Conservation (phyloP, 1,140 invertebrate genomes). For the Lucilia sericata region DNA sequence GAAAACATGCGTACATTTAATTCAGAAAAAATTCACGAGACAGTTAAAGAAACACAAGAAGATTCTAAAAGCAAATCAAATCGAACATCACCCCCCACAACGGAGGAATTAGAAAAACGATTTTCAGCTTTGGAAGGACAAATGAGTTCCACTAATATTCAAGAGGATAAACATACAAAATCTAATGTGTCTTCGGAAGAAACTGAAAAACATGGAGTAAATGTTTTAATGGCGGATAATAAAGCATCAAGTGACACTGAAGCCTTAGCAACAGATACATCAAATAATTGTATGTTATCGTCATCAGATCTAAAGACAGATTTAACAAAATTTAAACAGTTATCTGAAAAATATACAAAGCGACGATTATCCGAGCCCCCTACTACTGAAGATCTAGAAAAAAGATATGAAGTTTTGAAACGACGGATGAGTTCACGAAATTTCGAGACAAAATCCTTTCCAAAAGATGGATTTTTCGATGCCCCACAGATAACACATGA, state of each 20-base stretch:
- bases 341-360: constrained; percentile 12
- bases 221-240: neutral
- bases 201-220: neutral
- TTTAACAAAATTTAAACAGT: neutral
- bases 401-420: constrained; percentile 60
- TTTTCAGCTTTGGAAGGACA: constrained; percentile 62
- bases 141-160: constrained; percentile 49
- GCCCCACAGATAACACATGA: neutral
- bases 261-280: neutral
- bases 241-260: neutral
- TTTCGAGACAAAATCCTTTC: constrained; percentile 50
- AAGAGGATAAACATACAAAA: no score
- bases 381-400: constrained; percentile 63
- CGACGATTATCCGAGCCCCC: constrained; percentile 61
- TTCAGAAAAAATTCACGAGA: neutral
- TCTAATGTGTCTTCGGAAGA: neutral
- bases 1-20: neutral
- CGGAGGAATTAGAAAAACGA: constrained; percentile 62
- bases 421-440: constrained; percentile 61
- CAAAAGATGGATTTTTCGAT: constrained; percentile 46
- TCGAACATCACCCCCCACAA: constrained; percentile 58
- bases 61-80: constrained; percentile 18
- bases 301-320: neutral
- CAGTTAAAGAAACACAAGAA: neutral
- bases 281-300: no score